Conservation (phyloP, 2,888 invertebrate species). For the Spisula subtruncata region DNA sequence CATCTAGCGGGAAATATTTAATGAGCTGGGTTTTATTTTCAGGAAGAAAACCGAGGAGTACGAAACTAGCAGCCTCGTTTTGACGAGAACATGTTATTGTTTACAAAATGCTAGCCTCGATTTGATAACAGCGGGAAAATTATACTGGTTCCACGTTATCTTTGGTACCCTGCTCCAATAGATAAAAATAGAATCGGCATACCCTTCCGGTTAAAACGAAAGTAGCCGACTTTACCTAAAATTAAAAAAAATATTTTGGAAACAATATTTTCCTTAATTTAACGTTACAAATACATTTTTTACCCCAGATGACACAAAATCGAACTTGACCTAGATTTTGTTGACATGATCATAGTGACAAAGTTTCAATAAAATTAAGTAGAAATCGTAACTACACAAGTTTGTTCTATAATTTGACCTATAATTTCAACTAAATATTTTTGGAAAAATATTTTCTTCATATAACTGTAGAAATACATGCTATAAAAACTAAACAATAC, state of each 20-base stretch:
- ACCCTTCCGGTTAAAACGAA: slow-evolving; percentile 6
- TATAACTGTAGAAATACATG: no score
- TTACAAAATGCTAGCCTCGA: not conserved
- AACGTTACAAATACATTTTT: not conserved
- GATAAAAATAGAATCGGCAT: no score
- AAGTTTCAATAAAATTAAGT: not conserved
- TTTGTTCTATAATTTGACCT: no score
- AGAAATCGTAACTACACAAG: no score
- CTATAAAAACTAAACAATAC: no score
- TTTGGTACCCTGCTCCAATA: no score
- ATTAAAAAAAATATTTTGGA: not conserved
- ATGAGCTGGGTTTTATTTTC: not conserved
- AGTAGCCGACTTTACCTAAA: not conserved
- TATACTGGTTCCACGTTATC: no score
- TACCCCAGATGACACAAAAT: not conserved
- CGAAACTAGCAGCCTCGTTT: not conserved
- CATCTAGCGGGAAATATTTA: slow-evolving; percentile 7
- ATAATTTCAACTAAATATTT: no score
- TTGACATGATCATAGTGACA: slow-evolving; percentile 1
- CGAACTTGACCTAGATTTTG: not conserved
- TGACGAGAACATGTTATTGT: not conserved
- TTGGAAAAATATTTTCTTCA: no score
- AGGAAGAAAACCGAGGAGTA: not conserved
- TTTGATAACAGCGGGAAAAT: not conserved
- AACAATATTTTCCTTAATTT: not conserved